Evolutionary conservation across 2,113 vertebrate species (phyloP).

Genomic region (Strix uralensis): DNA sequence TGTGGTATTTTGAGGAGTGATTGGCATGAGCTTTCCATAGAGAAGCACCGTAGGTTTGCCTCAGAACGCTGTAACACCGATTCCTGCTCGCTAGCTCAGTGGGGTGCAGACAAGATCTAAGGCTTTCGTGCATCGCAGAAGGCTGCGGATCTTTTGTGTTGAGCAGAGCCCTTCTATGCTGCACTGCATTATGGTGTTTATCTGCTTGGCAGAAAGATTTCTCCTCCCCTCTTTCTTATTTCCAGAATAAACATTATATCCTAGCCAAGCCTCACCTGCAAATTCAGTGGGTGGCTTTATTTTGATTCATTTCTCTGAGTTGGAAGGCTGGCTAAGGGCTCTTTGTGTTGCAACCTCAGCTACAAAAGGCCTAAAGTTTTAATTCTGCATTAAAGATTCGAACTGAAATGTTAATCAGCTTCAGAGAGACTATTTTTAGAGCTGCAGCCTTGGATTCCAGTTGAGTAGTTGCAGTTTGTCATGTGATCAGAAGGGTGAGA

Average conservation of each 20-base stretch:
- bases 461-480: not conserved
- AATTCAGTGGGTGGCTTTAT: not conserved
- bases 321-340: not conserved
- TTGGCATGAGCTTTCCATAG: not conserved
- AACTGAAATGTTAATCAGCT: not conserved
- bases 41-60: not conserved
- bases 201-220: not conserved
- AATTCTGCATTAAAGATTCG: not conserved
- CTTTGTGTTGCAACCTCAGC: not conserved
- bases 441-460: not conserved
- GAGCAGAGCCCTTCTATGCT: not conserved
- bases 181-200: not conserved
- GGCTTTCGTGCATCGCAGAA: not conserved
- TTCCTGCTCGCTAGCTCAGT: not conserved
- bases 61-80: rapidly evolving
- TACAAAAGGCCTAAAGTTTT: not conserved
- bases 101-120: not conserved
- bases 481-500: not conserved
- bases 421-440: not conserved
- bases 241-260: not conserved
- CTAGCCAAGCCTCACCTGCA: not conserved
- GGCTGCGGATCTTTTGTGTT: not conserved
- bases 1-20: not conserved
- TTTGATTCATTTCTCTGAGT: not conserved
- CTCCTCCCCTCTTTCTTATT: not conserved